phyloP scores from a whole-genome alignment of 2,888 invertebrate genomes.

The Stramonita haemastoma region DNA sequence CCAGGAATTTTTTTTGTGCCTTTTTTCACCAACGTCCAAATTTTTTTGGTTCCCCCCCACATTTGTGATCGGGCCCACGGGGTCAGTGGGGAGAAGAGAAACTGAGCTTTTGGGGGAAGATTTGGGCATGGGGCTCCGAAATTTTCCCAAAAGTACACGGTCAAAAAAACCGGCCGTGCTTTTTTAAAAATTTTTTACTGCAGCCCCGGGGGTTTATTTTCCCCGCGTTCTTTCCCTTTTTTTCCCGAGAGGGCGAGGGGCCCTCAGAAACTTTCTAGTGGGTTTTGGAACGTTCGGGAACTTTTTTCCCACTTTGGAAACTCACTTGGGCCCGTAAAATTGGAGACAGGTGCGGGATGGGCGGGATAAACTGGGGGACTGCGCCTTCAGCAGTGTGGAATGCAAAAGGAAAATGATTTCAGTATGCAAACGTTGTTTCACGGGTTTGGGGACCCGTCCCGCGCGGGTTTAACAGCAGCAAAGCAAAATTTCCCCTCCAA shows the following conservation, averaged over 20 bases:
- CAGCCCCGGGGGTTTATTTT: not conserved
- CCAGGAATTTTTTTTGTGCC: not conserved
- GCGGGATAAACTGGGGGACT: not conserved
- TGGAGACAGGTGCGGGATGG: conserved; percentile 7
- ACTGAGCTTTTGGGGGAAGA: not conserved
- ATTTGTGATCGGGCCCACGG: not conserved
- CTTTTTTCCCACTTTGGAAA: not conserved
- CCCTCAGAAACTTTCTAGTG: not conserved
- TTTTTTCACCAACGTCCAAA: too few species aligned
- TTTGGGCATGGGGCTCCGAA: not conserved
- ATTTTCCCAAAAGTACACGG: not conserved
- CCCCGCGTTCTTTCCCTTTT: not conserved
- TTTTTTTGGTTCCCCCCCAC: not conserved
- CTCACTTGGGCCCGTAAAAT: not conserved
- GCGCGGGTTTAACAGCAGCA: not conserved
- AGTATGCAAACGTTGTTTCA: not conserved
- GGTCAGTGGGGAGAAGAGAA: not conserved
- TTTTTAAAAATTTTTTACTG: not conserved
- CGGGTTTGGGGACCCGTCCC: not conserved
- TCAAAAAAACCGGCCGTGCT: not conserved
- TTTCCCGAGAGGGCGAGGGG: not conserved
- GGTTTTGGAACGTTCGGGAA: not conserved
- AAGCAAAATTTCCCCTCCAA: not conserved
- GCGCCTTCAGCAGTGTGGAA: not conserved
- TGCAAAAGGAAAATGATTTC: not conserved